Evolutionary conservation across 2,888 invertebrate species (phyloP).

Genomic region (Aphodius granarius): DNA sequence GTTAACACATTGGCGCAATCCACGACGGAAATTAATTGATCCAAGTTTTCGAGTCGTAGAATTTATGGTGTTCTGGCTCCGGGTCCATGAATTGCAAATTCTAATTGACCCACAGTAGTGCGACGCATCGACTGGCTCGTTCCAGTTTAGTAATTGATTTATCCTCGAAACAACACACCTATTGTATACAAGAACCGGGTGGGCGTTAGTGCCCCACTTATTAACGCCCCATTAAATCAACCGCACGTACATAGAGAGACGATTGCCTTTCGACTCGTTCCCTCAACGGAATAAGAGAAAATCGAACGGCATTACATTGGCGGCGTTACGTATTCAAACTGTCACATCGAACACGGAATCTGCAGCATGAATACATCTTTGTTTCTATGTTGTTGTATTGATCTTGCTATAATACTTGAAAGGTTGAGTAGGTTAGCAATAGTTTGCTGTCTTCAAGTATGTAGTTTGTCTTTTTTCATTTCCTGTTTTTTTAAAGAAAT

Average conservation of each 20-base stretch:
- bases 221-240: conserved; percentile 28
- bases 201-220: conserved; percentile 31
- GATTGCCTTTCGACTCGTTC: conserved; percentile 7
- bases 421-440: no score
- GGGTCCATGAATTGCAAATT: conserved; percentile 42
- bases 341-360: background rate
- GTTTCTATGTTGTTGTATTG: no score
- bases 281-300: background rate
- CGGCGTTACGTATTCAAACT: background rate
- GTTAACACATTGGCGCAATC: conserved; percentile 43
- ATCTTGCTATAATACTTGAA: no score
- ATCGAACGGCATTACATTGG: background rate
- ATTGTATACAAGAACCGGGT: conserved; percentile 44
- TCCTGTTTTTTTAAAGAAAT: no score
- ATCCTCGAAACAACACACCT: conserved; percentile 44
- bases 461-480: no score
- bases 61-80: conserved; percentile 44
- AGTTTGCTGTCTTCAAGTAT: no score
- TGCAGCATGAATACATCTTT: no score
- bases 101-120: conserved; percentile 39
- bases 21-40: conserved; percentile 47
- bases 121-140: conserved; percentile 42
- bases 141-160: conserved; percentile 47
- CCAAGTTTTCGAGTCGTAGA: conserved; percentile 44
- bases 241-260: background rate